Percentiles rank a stretch among this genome's conserved stretches.
phyloP scores from a whole-genome alignment of 35 echinoderm and acorn worm species.

The Anneissia japonica region DNA sequence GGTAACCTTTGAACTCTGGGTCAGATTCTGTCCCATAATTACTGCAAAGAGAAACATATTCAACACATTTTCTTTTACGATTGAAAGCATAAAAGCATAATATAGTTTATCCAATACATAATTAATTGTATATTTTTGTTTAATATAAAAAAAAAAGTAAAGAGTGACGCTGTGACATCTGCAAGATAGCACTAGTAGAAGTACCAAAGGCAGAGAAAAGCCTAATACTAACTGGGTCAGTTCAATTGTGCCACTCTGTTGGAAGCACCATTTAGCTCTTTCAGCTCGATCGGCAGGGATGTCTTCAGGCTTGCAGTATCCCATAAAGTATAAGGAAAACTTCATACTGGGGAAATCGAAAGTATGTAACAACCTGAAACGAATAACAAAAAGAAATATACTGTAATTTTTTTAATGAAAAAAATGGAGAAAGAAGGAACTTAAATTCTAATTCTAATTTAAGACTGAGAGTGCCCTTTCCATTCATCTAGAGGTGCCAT shows the following conservation, averaged over 20 bases:
- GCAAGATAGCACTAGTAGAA: too few relatives aligned
- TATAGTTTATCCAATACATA: too few relatives aligned
- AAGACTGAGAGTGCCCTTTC: too few relatives aligned
- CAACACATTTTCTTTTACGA: neutral
- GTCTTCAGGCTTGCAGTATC: slow-evolving; percentile 56
- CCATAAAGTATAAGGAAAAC: slow-evolving; percentile 89
- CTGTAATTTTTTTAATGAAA: too few relatives aligned
- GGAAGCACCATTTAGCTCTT: slow-evolving; percentile 55
- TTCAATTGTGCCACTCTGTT: slow-evolving; percentile 52
- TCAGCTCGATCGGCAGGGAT: slow-evolving; percentile 66
- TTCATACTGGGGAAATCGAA: slow-evolving; percentile 74
- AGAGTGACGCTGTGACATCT: too few relatives aligned
- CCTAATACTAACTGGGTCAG: slow-evolving; percentile 72
- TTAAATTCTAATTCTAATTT: too few relatives aligned
- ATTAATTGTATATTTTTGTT: too few relatives aligned
- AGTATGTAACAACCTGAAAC: slow-evolving; percentile 54
- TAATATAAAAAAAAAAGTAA: too few relatives aligned
- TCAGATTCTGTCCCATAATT: slow-evolving; percentile 93
- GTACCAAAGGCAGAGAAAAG: too few relatives aligned
- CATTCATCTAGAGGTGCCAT: neutral
- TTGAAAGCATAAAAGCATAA: too few relatives aligned
- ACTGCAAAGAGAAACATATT: slow-evolving; percentile 40
- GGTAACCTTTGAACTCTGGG: slow-evolving; percentile 69
- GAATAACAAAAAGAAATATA: neutral
- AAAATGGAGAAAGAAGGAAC: too few relatives aligned